Evolutionary conservation across 2,113 vertebrate species (phyloP).

Genomic region (Grammomys dolichurus): DNA sequence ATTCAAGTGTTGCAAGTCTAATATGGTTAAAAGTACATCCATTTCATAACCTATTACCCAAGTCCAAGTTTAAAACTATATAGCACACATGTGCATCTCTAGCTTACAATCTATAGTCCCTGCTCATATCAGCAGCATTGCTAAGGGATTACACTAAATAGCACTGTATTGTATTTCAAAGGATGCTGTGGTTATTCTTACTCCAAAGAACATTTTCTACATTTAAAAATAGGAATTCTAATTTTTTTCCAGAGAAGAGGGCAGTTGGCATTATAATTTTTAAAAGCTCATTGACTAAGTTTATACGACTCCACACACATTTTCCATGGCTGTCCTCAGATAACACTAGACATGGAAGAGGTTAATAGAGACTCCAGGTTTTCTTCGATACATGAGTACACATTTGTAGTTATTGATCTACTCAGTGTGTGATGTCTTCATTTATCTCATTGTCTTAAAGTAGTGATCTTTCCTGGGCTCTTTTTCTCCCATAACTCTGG

Average conservation of each 20-base stretch:
- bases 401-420: not conserved
- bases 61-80: slow-evolving; percentile 60
- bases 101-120: slow-evolving; percentile 41
- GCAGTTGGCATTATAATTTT: slow-evolving; percentile 32
- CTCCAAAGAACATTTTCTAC: slow-evolving; percentile 66
- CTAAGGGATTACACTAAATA: slow-evolving; percentile 77
- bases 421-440: not conserved
- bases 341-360: not conserved
- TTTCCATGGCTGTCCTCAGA: not conserved
- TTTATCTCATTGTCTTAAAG: not conserved
- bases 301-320: not conserved
- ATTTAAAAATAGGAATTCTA: slow-evolving; percentile 74
- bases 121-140: slow-evolving; percentile 66
- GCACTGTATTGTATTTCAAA: slow-evolving; percentile 77
- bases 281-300: slow-evolving; percentile 1
- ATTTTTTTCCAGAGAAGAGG: slow-evolving; percentile 52
- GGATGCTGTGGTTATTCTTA: slow-evolving; percentile 76
- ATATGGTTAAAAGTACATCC: slow-evolving; percentile 9
- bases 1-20: slow-evolving; percentile 12
- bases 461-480: not conserved
- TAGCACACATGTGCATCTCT: slow-evolving; percentile 39
- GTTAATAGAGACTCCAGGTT: not conserved
- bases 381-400: not conserved
- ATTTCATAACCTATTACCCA: slow-evolving; percentile 30
- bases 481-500: not conserved